Evolutionary conservation across 2,797 vertebrate species (phyloP), one percentile per base, ranked within the genome.

Genomic region (Nyctibius grandis): DNA sequence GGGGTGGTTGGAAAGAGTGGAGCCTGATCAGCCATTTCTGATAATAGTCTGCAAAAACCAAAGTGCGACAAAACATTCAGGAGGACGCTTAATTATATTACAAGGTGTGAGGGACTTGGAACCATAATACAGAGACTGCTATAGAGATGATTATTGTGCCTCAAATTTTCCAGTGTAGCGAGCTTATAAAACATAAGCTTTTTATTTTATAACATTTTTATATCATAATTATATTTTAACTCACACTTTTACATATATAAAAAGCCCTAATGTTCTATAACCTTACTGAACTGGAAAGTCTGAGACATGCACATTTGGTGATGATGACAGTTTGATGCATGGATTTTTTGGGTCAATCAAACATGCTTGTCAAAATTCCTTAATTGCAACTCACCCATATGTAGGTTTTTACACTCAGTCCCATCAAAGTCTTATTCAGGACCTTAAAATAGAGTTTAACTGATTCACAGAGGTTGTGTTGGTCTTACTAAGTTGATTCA

Each of bases 261-360:
- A 85, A 92, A 85, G 34, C 63, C 31, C 47, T 60, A 80, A 89
- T 61, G 53, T 92, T 96, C 87, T 96, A 17, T 89, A 95, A 89
- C 84, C 78, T 87, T 47, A 76, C 90, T 94, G 88, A 94, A 92
- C 93, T 97, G 96, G 95, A 97, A 96, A 96, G 91, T 96, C 79
- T 96, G 95, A 97, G 83, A 88, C 68, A 45, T 57, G 70, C 42
- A 56, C 84, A 5, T 91, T 96, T 69, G 78, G 65, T 21, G 65
- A 85, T 87, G 93, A 89, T 95, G 95, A 95, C 88, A 92, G 88
- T 61, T 95, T 94, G 94, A 95, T 94, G 91, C 93, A 93, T 89
- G 88, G 68, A 65, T 77, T 90, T 96, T 67, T 59, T 19, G 53
- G 84, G 60, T 93, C 10, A 25, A 61, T 88, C 81, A 75, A 88